Base-by-base conservation (phyloP, 2,113 vertebrate species). In the Pica pica region DNA sequence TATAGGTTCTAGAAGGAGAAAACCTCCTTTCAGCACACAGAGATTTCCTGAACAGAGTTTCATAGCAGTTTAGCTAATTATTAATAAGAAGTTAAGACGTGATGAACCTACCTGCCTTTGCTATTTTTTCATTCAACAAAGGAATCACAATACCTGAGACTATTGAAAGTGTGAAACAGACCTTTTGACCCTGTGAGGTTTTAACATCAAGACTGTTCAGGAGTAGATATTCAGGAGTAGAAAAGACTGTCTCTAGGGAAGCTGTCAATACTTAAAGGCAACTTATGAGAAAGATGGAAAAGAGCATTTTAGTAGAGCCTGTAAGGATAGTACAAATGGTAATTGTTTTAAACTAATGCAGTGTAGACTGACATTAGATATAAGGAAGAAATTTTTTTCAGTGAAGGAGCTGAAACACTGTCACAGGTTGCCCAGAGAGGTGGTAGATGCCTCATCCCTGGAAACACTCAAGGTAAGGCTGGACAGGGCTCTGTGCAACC, bases 301-400 rank as follows among this genome's bases (percentile, higher is more conserved):
- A 33, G 16, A 50, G 35, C 11, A 24, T 76, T 70, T 46, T 26
- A 71, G 24, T 11, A 47, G 30, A 10, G 8, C 22, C 53, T 71
- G 18, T 63, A 30, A 30, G 0, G 0, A 30, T 4, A 68, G 6
- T 3, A 57, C 0, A 41, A 68, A 47, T 9, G 5, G 3, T 30
- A 47, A 57, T 30, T 47, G 13, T n/a, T 82, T 77, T 42, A 68
- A 73, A 77, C 16, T 41, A 56, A 65, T 21, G 31, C 18, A 73
- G 4, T 4, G 14, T 35, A 60, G 7, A 76, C 14, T 70, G 13
- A 44, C 7, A 24, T 35, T 21, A n/a, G 5, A 37, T 28, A 46
- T 33, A 35, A 59, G 18, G 42, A 41, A 56, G 16, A 61, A 8
- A 4, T 30, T 37, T 44, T 84, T 87, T 55, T 59, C n/a, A n/a